Evolutionary conservation across 1,140 invertebrate species (phyloP).

Genomic region (Procambarus clarkii): DNA sequence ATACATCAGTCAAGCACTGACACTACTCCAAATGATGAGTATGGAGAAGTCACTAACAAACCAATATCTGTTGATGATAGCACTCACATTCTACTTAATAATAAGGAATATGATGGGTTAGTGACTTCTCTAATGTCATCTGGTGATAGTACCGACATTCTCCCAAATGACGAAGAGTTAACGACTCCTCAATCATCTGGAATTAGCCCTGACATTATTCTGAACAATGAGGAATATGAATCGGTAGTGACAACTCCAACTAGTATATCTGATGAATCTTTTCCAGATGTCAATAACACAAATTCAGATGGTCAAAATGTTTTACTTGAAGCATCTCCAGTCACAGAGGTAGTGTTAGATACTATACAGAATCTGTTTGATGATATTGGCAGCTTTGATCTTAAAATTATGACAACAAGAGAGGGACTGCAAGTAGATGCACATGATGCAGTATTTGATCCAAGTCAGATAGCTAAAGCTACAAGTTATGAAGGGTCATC

Average conservation of each 20-base stretch:
- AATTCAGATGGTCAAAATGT: conserved; percentile 1
- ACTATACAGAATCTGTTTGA: neutral
- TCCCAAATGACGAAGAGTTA: neutral
- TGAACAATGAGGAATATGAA: neutral
- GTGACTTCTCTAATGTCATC: too few species aligned
- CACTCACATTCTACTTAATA: too few species aligned
- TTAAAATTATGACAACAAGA: conserved; percentile 41
- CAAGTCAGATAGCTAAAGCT: conserved; percentile 59
- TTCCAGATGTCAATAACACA: neutral
- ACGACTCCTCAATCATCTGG: neutral
- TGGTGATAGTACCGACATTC: neutral
- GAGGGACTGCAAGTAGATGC: conserved; percentile 45
- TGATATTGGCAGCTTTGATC: conserved; percentile 41
- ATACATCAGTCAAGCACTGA: neutral
- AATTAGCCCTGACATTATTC: neutral
- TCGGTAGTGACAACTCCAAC: neutral
- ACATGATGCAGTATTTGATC: conserved; percentile 40
- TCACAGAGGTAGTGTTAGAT: neutral
- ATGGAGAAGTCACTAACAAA: neutral
- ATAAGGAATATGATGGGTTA: too few species aligned
- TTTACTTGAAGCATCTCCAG: conserved; percentile 44
- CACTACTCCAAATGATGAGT: neutral
- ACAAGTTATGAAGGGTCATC: conserved; percentile 57
- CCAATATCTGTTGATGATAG: neutral
- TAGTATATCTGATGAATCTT: too few species aligned